A percentile compares a stretch with the other conserved stretches of the same genome.
phyloP scores from a whole-genome alignment of 2,888 invertebrate species.

The Ganaspis brasiliensis region DNA sequence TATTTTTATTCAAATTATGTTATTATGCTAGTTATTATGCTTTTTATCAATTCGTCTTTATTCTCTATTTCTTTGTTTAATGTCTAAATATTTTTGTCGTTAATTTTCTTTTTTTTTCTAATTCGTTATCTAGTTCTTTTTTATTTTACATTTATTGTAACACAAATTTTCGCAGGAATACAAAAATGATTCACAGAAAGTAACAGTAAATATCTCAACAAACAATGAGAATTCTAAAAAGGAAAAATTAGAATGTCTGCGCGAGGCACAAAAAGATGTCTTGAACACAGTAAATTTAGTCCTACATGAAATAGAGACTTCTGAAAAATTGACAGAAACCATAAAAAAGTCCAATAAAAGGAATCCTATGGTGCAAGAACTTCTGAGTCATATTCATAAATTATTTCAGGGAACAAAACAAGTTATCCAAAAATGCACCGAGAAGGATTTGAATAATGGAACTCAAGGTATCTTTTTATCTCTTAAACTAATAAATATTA shows the following conservation, averaged over 20 bases:
- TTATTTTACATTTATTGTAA: no score
- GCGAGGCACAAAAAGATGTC: slow-evolving; percentile 17
- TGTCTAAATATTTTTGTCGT: no score
- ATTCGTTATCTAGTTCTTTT: no score
- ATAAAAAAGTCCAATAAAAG: slow-evolving; percentile 14
- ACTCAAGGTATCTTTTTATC: background rate
- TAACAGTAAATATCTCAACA: no score
- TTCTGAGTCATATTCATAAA: background rate
- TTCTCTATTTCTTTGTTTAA: no score
- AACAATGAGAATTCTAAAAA: background rate
- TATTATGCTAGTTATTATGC: no score
- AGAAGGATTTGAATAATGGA: background rate
- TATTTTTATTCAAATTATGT: no score
- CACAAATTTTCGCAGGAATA: no score
- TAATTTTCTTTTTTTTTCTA: no score
- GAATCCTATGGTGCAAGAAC: background rate
- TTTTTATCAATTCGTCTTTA: no score
- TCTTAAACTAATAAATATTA: background rate
- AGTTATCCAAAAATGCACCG: slow-evolving; percentile 1
- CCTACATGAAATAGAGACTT: slow-evolving; percentile 23
- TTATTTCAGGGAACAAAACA: slow-evolving; percentile 11
- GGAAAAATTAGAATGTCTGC: slow-evolving; percentile 8
- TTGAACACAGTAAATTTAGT: slow-evolving; percentile 8
- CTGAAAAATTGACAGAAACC: slow-evolving; percentile 25
- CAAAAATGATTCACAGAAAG: no score